Evolutionary conservation across 2,797 vertebrate species (phyloP), one percentile per base, ranked within the genome.

Genomic region (Crenuchus spilurus): DNA sequence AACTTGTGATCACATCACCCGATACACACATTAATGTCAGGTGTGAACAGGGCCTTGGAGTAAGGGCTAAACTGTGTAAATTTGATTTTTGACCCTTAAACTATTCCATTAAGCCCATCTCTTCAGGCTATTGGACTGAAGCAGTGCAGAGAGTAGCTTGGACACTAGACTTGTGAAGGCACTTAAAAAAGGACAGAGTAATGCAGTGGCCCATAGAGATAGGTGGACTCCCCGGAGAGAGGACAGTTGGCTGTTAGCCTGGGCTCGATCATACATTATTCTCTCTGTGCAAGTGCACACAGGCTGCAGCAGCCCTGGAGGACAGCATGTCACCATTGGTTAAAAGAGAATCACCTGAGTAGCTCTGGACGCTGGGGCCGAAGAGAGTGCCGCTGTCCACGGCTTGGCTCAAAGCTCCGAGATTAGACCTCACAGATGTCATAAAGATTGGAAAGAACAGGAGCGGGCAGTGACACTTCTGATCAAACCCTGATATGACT

Each of bases 261-360:
- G 57, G 68, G 46, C 52, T 46, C 28, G 46, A 37, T 51, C 46
- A 52, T 61, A 52, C 41, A 75, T 68, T 70, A 55, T 76, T 70
- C 74, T n/a, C 55, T 58, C 63, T 70, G 39, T 54, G 26, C 49
- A 57, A 55, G 48, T 26, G 46, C 33, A 63, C n/a, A 70, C 30
- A 6, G 8, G 14, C 20, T 0, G n/a, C n/a, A 37, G 22, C 7
- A 0, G 62, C 7, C 33, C 26, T 51, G 18, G 10, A n/a, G 10
- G 14, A 66, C 30, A 66, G 33, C 61, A 58, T 41, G 51, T 65
- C 51, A 66, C 42, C 28, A 61, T 22, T 0, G 6, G 48, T 63
- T 48, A 39, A 39, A 55, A 57, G 28, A 10, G 6, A 52, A 68
- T 68, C 26, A 55, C 52, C 52, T 31, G 52, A 55, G 52, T 30